A percentile compares a stretch with the other conserved stretches of the same genome.
Evolutionary conservation across 2,888 invertebrate genomes (phyloP).

Genomic region (Odontomyia ornata): DNA sequence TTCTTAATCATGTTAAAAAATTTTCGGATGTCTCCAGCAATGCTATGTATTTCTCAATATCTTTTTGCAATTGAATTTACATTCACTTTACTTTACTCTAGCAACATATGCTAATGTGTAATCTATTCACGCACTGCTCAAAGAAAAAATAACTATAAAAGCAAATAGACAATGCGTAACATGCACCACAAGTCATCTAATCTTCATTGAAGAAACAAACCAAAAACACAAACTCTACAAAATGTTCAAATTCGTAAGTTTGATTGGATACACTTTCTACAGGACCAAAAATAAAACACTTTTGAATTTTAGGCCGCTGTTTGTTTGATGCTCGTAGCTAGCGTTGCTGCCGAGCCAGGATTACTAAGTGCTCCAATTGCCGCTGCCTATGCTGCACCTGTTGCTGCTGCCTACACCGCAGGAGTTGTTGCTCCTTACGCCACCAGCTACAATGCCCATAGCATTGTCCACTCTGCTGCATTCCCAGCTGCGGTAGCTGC

Average conservation of each 20-base stretch:
- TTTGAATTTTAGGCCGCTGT: slow-evolving; percentile 52
- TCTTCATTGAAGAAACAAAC: slow-evolving; percentile 15
- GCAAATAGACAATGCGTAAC: neutral
- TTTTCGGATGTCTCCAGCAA: too few species aligned
- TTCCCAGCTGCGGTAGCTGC: slow-evolving; percentile 59
- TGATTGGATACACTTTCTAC: slow-evolving; percentile 27
- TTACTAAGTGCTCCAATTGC: slow-evolving; percentile 54
- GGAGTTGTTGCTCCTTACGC: slow-evolving; percentile 52
- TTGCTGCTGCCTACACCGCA: slow-evolving; percentile 50
- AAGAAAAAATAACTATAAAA: neutral
- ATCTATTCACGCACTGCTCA: too few species aligned
- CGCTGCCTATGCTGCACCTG: slow-evolving; percentile 46
- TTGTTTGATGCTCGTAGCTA: slow-evolving; percentile 50
- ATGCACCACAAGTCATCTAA: neutral
- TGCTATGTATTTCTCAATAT: too few species aligned
- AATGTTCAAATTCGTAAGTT: slow-evolving; percentile 36
- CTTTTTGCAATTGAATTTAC: too few species aligned
- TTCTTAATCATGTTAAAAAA: too few species aligned
- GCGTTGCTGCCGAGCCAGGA: slow-evolving; percentile 23
- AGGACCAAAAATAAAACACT: neutral
- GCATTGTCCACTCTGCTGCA: slow-evolving; percentile 57
- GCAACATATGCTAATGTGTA: neutral
- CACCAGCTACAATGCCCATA: slow-evolving; percentile 36
- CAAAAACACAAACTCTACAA: neutral
- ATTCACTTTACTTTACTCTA: neutral